Evolutionary conservation across 2,797 vertebrate genomes (phyloP).

Genomic region (Carcharodon carcharias): DNA sequence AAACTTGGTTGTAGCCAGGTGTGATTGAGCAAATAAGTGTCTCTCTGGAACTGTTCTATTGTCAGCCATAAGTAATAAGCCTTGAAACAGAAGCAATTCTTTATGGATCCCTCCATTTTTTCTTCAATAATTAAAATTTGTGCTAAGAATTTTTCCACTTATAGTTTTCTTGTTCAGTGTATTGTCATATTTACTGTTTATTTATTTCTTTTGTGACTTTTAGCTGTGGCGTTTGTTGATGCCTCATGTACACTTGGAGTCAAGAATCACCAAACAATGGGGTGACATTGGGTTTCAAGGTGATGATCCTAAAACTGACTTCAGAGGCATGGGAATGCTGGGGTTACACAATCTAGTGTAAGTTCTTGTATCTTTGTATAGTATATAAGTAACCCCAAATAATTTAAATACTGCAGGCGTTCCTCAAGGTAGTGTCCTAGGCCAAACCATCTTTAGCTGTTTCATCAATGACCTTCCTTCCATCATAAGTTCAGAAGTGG

Average conservation of each 20-base stretch:
- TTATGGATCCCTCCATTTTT: neutral
- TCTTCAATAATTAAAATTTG: slow-evolving; percentile 20
- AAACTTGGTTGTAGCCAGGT: neutral
- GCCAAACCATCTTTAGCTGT: too few species aligned
- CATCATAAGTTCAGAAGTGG: too few species aligned
- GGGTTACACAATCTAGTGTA: slow-evolving; percentile 89
- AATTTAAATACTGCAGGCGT: neutral
- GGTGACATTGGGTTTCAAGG: slow-evolving; percentile 96
- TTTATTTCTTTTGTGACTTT: slow-evolving; percentile 47
- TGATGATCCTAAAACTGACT: slow-evolving; percentile 96
- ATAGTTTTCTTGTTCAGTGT: neutral
- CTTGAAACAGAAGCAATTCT: neutral
- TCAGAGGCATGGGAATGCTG: slow-evolving; percentile 95
- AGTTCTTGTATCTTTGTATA: slow-evolving; percentile 51
- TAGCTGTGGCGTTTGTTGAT: slow-evolving; percentile 92
- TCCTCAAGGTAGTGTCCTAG: too few species aligned
- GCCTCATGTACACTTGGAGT: slow-evolving; percentile 75
- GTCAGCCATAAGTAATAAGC: neutral
- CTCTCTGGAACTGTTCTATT: neutral
- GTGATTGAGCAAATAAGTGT: neutral
- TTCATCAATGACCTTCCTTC: too few species aligned
- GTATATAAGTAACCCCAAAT: neutral
- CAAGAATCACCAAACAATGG: slow-evolving; percentile 93
- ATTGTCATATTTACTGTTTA: slow-evolving; percentile 40
- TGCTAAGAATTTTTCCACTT: neutral